Conservation (phyloP, 2,113 vertebrate genomes). For the Phylloscopus trochiloides region DNA sequence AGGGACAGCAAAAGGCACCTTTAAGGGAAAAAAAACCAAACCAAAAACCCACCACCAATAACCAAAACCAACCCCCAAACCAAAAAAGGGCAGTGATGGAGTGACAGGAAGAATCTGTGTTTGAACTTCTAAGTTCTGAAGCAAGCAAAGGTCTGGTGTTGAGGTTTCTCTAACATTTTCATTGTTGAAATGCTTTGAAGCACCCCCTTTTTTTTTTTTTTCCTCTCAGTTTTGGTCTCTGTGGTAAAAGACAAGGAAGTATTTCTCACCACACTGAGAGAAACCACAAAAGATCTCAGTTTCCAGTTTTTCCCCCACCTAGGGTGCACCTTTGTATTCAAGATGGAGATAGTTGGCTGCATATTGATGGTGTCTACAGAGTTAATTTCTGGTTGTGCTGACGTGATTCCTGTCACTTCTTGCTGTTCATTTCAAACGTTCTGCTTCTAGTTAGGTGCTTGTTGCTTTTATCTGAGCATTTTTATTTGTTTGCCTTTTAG, state of each 20-base stretch:
- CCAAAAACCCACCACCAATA: background rate
- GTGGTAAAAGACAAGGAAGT: constrained; percentile 54
- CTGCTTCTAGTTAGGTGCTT: background rate
- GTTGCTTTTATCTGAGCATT: background rate
- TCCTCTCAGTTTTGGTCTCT: background rate
- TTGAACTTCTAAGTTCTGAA: background rate
- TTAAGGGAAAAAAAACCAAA: background rate
- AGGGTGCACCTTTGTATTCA: background rate
- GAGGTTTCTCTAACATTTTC: background rate
- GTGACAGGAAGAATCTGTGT: background rate
- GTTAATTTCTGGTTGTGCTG: background rate
- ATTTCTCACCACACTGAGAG: constrained; percentile 2
- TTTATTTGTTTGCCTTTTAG: constrained; percentile 22
- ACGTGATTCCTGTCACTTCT: background rate
- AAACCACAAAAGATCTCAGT: constrained; percentile 56
- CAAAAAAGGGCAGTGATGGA: background rate
- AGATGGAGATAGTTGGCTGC: background rate
- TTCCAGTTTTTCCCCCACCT: background rate
- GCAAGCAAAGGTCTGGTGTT: background rate
- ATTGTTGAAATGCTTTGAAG: background rate
- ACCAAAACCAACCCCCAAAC: background rate
- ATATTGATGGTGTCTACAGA: background rate
- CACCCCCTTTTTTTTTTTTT: background rate
- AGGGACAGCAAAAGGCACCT: background rate
- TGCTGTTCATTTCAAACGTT: background rate